phyloP scores from a whole-genome alignment of 1,140 invertebrate genomes.

The Drosophila sproati region DNA sequence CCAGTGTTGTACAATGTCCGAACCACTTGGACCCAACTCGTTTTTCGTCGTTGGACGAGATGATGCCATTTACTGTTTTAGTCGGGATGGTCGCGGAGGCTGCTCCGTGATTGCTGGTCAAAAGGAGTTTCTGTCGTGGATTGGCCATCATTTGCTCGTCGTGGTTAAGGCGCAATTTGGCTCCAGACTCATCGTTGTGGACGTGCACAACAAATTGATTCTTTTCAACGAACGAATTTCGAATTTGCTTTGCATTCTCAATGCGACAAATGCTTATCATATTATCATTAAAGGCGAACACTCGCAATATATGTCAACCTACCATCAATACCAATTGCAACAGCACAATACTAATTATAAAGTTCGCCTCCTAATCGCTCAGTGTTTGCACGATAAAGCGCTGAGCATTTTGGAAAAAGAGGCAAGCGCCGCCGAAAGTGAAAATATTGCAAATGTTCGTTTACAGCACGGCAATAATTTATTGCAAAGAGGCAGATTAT shows the following conservation, averaged over 20 bases:
- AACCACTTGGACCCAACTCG: conserved; percentile 10
- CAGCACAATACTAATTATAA: conserved; percentile 32
- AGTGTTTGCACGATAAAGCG: conserved; percentile 56
- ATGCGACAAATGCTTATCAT: conserved; percentile 21
- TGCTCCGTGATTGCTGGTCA: conserved; percentile 63
- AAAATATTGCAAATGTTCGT: conserved; percentile 36
- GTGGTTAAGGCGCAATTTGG: conserved; percentile 24
- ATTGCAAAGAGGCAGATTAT: conserved; percentile 33
- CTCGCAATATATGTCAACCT: neutral
- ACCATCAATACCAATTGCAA: conserved; percentile 35
- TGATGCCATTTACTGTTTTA: conserved; percentile 71
- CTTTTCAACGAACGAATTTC: conserved; percentile 52
- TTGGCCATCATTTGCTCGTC: conserved; percentile 47
- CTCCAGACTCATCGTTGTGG: conserved; percentile 43
- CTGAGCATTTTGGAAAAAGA: conserved; percentile 49
- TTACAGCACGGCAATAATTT: conserved; percentile 66
- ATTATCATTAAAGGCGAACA: conserved; percentile 40
- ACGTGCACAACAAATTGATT: conserved; percentile 66
- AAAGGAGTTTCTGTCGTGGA: conserved; percentile 54
- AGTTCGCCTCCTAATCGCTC: conserved; percentile 37
- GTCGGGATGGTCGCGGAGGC: conserved; percentile 56
- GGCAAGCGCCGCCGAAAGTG: neutral
- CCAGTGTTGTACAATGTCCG: conserved; percentile 53
- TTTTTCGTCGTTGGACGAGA: conserved; percentile 60
- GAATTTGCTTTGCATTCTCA: conserved; percentile 35